These are phyloP conservation scores for Drosophila yakuba DNA, from an alignment of 1,140 invertebrate species.

Conservation along the genomic window DNA sequence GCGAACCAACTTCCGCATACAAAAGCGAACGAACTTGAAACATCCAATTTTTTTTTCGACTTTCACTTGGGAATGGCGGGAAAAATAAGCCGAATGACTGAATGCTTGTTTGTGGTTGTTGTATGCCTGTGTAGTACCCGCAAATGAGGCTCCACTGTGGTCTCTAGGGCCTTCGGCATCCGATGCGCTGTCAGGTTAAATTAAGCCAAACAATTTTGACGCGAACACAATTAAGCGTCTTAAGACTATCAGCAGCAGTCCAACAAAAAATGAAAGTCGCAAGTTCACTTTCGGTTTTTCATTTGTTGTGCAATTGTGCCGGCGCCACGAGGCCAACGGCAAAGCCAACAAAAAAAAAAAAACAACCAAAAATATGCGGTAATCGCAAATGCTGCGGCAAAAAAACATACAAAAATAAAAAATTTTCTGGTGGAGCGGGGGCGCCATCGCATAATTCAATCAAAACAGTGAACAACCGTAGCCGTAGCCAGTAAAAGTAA, in stretches of 20 bases:
- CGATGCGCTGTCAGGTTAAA: conserved; percentile 65
- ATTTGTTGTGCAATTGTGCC: conserved; percentile 74
- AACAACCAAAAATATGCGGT: conserved; percentile 41
- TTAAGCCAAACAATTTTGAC: conserved; percentile 75
- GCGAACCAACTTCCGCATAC: conserved; percentile 50
- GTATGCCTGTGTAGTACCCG: conserved; percentile 11
- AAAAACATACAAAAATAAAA: conserved; percentile 6
- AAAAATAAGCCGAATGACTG: conserved; percentile 6
- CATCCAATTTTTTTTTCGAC: conserved; percentile 41
- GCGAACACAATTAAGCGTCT: conserved; percentile 80
- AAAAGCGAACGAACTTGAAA: conserved; percentile 65
- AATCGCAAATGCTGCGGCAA: conserved; percentile 48
- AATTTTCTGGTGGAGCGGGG: conserved; percentile 22
- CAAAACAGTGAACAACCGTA: conserved; percentile 53
- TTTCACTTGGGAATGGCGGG: conserved; percentile 54
- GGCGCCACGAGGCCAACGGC: conserved; percentile 77
- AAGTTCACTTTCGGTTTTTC: conserved; percentile 80
- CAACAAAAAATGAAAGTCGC: conserved; percentile 78
- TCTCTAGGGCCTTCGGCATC: conserved; percentile 47
- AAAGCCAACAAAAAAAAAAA: conserved; percentile 36
- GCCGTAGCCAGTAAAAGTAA: conserved; percentile 43
- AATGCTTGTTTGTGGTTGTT: too few species aligned
- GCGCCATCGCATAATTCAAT: conserved; percentile 73
- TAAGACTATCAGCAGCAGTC: conserved; percentile 62
- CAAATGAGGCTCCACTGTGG: conserved; percentile 62